Percentiles rank a stretch among this genome's conserved stretches.
These are phyloP conservation scores for Cottoperca gobio DNA, from an alignment of 2,797 vertebrate genomes.

Conservation along the genomic window DNA sequence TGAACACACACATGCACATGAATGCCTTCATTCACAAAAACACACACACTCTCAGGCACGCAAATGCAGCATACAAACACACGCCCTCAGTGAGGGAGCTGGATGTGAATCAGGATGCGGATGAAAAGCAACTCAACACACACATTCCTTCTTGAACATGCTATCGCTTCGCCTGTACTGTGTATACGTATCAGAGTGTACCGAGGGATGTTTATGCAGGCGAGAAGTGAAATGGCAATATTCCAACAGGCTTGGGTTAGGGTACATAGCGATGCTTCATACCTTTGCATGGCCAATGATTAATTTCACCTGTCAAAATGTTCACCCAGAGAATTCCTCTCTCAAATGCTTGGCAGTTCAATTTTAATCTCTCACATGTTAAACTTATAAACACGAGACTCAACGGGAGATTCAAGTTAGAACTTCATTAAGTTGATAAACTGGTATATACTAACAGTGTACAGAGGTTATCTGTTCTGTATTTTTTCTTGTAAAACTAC, in stretches of 20 bases:
- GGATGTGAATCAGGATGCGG: slow-evolving; percentile 36
- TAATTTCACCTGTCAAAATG: slow-evolving; percentile 79
- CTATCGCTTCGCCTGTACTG: slow-evolving; percentile 60
- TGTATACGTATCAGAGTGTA: slow-evolving; percentile 47
- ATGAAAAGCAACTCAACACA: slow-evolving; percentile 39
- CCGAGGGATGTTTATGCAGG: slow-evolving; percentile 71
- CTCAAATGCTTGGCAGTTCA: slow-evolving; percentile 54
- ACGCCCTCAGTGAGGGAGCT: slow-evolving; percentile 21
- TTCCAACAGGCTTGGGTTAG: slow-evolving; percentile 58
- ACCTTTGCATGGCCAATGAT: slow-evolving; percentile 62
- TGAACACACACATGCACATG: slow-evolving; percentile 33
- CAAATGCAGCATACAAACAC: slow-evolving; percentile 35
- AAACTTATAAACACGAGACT: slow-evolving; percentile 52
- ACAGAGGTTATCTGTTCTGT: slow-evolving; percentile 26
- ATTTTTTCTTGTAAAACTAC: slow-evolving; percentile 16
- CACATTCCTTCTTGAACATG: slow-evolving; percentile 61
- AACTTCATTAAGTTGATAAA: slow-evolving; percentile 49
- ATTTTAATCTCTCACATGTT: slow-evolving; percentile 61
- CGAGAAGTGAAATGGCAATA: slow-evolving; percentile 67
- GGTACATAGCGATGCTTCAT: slow-evolving; percentile 64
- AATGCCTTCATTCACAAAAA: slow-evolving; percentile 63
- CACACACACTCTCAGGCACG: slow-evolving; percentile 5
- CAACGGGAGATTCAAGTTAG: slow-evolving; percentile 30
- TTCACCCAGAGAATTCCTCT: slow-evolving; percentile 71
- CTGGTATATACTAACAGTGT: neutral